Percentiles rank a stretch among this genome's conserved stretches.
Conservation (phyloP, 2,888 invertebrate genomes). For the Rhabditophanes sp. region DNA sequence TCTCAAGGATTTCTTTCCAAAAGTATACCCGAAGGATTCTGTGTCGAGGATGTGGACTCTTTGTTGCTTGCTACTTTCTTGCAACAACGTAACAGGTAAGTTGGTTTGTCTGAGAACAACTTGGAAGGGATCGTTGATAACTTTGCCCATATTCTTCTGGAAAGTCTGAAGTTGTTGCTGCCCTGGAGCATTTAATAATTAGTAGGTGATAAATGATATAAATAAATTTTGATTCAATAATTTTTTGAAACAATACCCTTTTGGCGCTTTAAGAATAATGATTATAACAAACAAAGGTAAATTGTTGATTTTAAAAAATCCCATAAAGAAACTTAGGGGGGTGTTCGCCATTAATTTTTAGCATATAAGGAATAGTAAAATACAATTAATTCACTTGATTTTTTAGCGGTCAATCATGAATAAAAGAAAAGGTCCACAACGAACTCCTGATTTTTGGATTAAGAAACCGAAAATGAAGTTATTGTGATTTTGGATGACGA, state of each 20-base stretch:
- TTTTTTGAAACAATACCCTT: neutral
- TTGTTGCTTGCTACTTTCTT: conserved; percentile 65
- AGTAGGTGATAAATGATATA: too few species aligned
- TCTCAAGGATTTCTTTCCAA: conserved; percentile 79
- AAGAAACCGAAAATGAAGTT: too few species aligned
- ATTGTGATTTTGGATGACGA: too few species aligned
- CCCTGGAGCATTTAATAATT: conserved; percentile 65
- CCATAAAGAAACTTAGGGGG: too few species aligned
- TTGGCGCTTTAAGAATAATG: neutral
- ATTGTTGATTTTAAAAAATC: neutral
- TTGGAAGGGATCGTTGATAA: conserved; percentile 85
- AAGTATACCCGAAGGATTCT: conserved; percentile 78
- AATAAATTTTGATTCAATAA: too few species aligned
- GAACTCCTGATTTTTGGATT: too few species aligned
- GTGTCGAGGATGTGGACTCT: conserved; percentile 86
- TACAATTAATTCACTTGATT: too few species aligned
- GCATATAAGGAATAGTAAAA: too few species aligned
- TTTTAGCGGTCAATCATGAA: too few species aligned
- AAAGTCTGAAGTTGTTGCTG: conserved; percentile 56
- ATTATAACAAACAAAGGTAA: conserved; percentile 4
- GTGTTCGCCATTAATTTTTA: too few species aligned
- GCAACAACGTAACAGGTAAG: conserved; percentile 76
- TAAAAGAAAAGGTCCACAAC: too few species aligned
- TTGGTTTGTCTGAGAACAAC: conserved; percentile 90
- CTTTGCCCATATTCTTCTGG: conserved; percentile 80